phyloP scores from a whole-genome alignment of 2,113 vertebrate genomes.

The Nothocercus julius region DNA sequence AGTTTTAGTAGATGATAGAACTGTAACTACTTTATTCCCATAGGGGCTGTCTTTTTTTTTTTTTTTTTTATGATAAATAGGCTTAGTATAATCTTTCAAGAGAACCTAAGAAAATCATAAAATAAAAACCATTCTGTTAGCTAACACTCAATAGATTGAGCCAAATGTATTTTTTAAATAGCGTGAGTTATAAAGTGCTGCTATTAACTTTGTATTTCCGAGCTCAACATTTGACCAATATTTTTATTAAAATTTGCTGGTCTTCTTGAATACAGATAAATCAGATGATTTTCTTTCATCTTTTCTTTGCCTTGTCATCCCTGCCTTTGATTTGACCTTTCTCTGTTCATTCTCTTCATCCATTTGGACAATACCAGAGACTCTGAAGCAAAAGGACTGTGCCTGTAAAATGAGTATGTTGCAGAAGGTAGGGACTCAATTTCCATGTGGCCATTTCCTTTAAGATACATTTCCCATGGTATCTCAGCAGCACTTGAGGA shows the following conservation, averaged over 20 bases:
- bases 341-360: neutral
- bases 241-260: neutral
- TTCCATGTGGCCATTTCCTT: neutral
- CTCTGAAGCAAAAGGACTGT: neutral
- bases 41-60: slow-evolving; percentile 39
- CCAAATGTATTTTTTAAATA: neutral
- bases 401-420: neutral
- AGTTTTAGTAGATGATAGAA: slow-evolving; percentile 36
- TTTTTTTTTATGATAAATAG: slow-evolving; percentile 48
- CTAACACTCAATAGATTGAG: slow-evolving; percentile 21
- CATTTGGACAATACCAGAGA: neutral
- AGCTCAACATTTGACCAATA: neutral
- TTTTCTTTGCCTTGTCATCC: neutral
- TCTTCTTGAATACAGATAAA: neutral
- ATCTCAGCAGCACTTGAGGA: neutral
- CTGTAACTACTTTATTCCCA: slow-evolving; percentile 39
- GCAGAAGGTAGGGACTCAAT: neutral
- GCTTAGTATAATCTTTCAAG: slow-evolving; percentile 33
- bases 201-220: neutral
- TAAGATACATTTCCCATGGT: neutral
- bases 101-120: slow-evolving; percentile 24
- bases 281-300: neutral
- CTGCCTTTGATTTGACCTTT: neutral
- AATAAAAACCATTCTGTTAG: slow-evolving; percentile 41
- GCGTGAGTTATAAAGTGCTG: neutral